Evolutionary conservation across 2,113 vertebrate genomes (phyloP), one percentile per base, ranked within the genome.

Genomic region (Bettongia penicillata): DNA sequence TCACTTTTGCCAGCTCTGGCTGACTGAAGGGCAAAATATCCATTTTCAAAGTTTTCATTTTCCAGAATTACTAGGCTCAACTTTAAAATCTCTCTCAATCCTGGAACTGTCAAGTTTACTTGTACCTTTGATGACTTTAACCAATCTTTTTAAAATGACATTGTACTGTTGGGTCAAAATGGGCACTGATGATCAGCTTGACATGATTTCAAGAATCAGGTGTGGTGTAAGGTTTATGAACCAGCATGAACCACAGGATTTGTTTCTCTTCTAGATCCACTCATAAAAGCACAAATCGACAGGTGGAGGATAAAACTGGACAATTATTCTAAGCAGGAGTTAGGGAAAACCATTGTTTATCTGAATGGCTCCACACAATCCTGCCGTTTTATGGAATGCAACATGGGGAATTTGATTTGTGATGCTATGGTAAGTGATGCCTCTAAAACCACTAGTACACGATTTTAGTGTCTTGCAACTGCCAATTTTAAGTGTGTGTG

Each of bases 401-500:
- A 99, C 98, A 98, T 99, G 98, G 99, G 99, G 43, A 99, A 99
- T 97, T 95, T 99, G 90, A 99, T 99, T 92, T 99, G 99, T 57
- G 99, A 99, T 52, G 99, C 99, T 91, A 98, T 99, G 99, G 99
- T 99, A 96, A 99, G 98, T 84, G 7, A 84, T 43, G 10, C 6
- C n/a, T 84, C 57, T 19, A 84, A 84, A 84, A 43, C 16, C n/a
- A 43, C n/a, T 6, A 43, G 6, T 84, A 37, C 37, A 5, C 9
- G 26, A 57, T 57, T 68, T 61, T 26, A 14, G 57, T 37, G 57
- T 68, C 57, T 68, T 68, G 11, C 37, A 11, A 31, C 43, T 77
- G 43, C n/a, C 68, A 43, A 43, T 43, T 43, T 43, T 19, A 84
- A 84, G 37, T 43, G n/a, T 43, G n/a, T 22, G 19, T 43, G 19